These are phyloP conservation scores for Danio kyathit DNA, from an alignment of 2,797 vertebrate species.

Conservation along the genomic window DNA sequence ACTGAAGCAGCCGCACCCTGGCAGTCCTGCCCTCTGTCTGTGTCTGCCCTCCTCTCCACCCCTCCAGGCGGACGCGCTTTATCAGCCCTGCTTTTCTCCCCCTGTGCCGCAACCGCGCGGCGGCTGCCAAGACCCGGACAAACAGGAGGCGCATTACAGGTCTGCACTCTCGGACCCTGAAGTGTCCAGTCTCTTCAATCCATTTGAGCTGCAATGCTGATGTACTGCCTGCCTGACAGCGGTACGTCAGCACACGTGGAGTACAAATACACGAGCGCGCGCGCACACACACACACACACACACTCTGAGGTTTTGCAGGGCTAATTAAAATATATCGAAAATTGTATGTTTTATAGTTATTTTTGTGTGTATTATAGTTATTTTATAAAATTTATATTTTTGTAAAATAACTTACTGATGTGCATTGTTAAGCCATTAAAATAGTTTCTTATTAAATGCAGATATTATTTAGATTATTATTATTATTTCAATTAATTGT, in stretches of 20 bases:
- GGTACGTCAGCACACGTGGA: not conserved
- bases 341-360: too few species aligned
- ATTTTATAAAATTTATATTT: too few species aligned
- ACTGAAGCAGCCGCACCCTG: constrained; percentile 88
- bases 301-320: not conserved
- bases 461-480: not conserved
- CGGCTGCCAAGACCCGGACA: constrained; percentile 58
- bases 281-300: constrained; percentile 20
- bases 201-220: not conserved
- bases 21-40: constrained; percentile 77
- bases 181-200: constrained; percentile 22
- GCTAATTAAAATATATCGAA: not conserved
- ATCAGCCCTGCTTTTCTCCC: constrained; percentile 60
- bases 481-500: not conserved
- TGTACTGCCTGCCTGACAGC: constrained; percentile 6
- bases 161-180: constrained; percentile 63
- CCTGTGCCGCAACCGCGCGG: constrained; percentile 35
- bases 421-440: not conserved
- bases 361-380: too few species aligned
- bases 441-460: not conserved
- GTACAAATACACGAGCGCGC: constrained; percentile 6
- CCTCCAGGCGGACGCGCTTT: constrained; percentile 70
- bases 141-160: constrained; percentile 48
- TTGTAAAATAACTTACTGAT: not conserved
- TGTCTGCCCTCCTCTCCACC: constrained; percentile 80